phyloP scores from a whole-genome alignment of 2,888 invertebrate genomes.

The Pandemis heparana region DNA sequence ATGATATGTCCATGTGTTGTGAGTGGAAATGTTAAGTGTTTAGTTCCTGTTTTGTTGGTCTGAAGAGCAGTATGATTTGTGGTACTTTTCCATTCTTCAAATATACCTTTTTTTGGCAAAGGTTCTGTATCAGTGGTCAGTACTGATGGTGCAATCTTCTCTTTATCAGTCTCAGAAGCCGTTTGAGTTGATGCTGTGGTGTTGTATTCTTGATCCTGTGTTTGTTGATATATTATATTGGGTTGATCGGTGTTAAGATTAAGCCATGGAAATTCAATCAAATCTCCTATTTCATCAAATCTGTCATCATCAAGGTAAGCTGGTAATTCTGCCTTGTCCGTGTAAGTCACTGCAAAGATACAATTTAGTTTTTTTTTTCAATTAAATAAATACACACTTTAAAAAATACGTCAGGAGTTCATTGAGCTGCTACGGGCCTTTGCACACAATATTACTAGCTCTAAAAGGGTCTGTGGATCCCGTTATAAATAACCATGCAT shows the following conservation, averaged over 20 bases:
- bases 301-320: slow-evolving; percentile 35
- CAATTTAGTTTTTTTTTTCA: neutral
- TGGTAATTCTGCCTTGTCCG: slow-evolving; percentile 25
- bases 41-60: neutral
- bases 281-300: slow-evolving; percentile 34
- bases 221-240: neutral
- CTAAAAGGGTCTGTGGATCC: too few species aligned
- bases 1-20: neutral
- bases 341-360: slow-evolving; percentile 25
- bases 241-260: neutral
- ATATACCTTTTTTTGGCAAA: neutral
- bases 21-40: neutral
- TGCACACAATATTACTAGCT: too few species aligned
- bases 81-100: neutral
- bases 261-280: slow-evolving; percentile 34
- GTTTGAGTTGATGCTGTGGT: neutral
- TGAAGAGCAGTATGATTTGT: neutral
- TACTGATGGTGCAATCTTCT: neutral
- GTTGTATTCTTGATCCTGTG: neutral
- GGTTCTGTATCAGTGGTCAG: neutral
- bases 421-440: too few species aligned
- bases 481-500: too few species aligned
- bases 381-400: too few species aligned
- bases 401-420: too few species aligned
- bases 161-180: neutral